Evolutionary conservation across 2,797 vertebrate genomes (phyloP).

Genomic region (Champsocephalus gunnari): DNA sequence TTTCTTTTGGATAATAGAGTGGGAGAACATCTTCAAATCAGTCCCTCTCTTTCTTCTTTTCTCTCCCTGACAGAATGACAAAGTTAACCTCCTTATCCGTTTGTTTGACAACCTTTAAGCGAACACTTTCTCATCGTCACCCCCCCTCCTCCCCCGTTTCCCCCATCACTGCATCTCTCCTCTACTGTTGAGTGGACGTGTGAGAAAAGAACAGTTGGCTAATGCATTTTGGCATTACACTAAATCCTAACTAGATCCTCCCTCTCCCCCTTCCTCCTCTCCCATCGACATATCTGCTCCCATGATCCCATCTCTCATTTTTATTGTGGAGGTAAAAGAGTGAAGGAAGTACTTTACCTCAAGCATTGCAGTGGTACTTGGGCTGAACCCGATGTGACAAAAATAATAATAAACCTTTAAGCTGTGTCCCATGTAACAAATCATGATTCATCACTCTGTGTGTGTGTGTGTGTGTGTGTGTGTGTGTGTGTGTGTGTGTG

Average conservation of each 20-base stretch:
- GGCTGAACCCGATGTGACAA: constrained; percentile 30
- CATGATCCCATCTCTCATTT: constrained; percentile 28
- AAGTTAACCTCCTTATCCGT: constrained; percentile 73
- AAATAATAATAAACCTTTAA: constrained; percentile 21
- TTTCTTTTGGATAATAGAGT: constrained; percentile 50
- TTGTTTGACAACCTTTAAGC: constrained; percentile 65
- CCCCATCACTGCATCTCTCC: constrained; percentile 39
- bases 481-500: constrained; percentile 16
- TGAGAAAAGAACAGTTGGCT: constrained; percentile 42
- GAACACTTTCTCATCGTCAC: constrained; percentile 44
- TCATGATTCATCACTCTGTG: constrained; percentile 13
- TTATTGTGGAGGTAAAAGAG: constrained; percentile 36
- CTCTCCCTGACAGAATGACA: constrained; percentile 69
- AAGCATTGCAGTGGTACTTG: constrained; percentile 26
- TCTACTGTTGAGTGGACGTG: constrained; percentile 55
- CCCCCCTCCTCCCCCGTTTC: constrained; percentile 11
- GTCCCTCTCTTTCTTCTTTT: constrained; percentile 52
- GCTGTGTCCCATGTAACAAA: constrained; percentile 25
- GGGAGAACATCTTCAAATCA: constrained; percentile 67
- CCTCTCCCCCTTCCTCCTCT: constrained; percentile 19
- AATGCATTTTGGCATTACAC: constrained; percentile 61
- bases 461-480: neutral
- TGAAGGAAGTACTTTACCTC: constrained; percentile 30
- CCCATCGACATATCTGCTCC: constrained; percentile 25
- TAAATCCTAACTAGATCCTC: constrained; percentile 19